A percentile compares a stretch with the other conserved stretches of the same genome.
These are phyloP conservation scores for Diabrotica balteata DNA, from an alignment of 2,888 invertebrate species.

Conservation along the genomic window DNA sequence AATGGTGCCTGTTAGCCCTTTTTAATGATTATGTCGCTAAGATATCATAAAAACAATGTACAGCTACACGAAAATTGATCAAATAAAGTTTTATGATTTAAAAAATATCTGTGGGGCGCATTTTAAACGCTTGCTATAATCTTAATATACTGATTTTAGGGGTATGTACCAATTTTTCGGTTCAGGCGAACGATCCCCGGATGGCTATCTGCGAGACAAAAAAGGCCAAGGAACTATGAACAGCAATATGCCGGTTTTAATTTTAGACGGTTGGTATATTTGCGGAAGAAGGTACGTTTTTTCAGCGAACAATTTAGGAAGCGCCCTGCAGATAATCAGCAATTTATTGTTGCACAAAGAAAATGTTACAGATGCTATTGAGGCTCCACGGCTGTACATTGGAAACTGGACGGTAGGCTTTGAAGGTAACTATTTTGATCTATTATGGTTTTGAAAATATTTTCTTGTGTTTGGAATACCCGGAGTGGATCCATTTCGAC, in stretches of 20 bases:
- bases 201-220: slow-evolving; percentile 65
- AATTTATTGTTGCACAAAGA: slow-evolving; percentile 60
- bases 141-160: slow-evolving; percentile 51
- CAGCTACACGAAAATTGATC: too few species aligned
- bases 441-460: neutral
- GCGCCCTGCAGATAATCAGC: slow-evolving; percentile 62
- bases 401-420: slow-evolving; percentile 55
- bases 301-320: slow-evolving; percentile 63
- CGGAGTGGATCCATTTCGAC: too few species aligned
- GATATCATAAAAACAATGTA: too few species aligned
- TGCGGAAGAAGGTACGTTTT: slow-evolving; percentile 65
- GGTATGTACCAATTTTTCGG: slow-evolving; percentile 66
- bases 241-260: slow-evolving; percentile 56
- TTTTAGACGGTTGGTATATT: slow-evolving; percentile 55
- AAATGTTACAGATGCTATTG: slow-evolving; percentile 61
- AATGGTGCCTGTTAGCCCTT: neutral
- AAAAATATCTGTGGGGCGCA: too few species aligned
- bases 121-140: too few species aligned
- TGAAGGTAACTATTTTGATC: slow-evolving; percentile 49
- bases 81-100: neutral
- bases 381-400: slow-evolving; percentile 62
- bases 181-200: slow-evolving; percentile 60
- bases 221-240: slow-evolving; percentile 46
- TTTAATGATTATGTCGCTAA: neutral
- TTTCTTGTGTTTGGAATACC: too few species aligned